Base-by-base conservation (phyloP, 2,113 vertebrate genomes). In the Acanthisitta chloris region DNA sequence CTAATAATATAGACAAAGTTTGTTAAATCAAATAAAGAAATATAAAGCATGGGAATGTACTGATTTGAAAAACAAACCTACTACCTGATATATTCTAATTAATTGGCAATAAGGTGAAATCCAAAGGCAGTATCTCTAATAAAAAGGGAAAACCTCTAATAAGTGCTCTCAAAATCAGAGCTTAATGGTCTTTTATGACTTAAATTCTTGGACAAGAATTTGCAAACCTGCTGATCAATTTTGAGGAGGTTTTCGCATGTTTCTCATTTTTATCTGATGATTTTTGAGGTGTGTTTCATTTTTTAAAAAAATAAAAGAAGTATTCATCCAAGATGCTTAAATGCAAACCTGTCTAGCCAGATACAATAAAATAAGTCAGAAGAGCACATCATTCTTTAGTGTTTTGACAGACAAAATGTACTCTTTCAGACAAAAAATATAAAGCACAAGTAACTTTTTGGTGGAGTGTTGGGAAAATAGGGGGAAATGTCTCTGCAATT, bases 11-110 rank as follows among this genome's bases (percentile, higher is more conserved):
- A 77, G 28, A 36, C 34, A 0, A 3, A 17, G 25, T 34, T 84
- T 71, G 18, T 48, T 74, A 36, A 21, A 13, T 69, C 69, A 65
- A 83, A 73, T 10, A 43, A 54, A 46, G 48, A 92, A 88, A 87
- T 46, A 58, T 62, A 77, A 92, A 51, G 9, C 14, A 14, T 43
- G 34, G 28, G 20, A 95, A 66, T 29, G 16, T 36, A 69, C 11
- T 31, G 4, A 20, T 29, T 55, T 64, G 34, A 28, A 66, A 71
- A 72, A 43, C 70, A 7, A 0, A 1, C 1, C 1, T 21, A 23
- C 23, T 28, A n/a, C 19, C 9, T 48, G 12, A 12, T 84, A 14
- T 51, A 34, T 2, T 4, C 16, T 51, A 70, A 55, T 62, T 73
- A 45, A n/a, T 78, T 70, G 14, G 6, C 5, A 1, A 54, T 34